These are phyloP conservation scores for Leptinotarsa defecta DNA, from an alignment of 1,140 invertebrate species.

Conservation along the genomic window DNA sequence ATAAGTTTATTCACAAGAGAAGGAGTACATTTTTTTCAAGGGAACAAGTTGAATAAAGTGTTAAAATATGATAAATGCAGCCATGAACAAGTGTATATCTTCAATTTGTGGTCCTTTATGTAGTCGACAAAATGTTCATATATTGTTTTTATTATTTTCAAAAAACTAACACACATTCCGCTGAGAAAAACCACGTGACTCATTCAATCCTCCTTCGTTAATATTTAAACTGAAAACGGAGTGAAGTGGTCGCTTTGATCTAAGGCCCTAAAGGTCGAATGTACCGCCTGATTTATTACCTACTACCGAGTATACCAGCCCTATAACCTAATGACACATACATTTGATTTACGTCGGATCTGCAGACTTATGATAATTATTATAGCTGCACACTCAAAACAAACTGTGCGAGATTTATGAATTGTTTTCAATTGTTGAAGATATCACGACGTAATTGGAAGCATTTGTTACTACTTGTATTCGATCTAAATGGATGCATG, in stretches of 20 bases:
- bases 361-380: conserved; percentile 36
- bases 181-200: too few relatives aligned
- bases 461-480: too few relatives aligned
- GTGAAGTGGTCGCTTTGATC: conserved; percentile 38
- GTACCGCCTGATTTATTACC: conserved; percentile 46
- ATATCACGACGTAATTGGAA: background rate
- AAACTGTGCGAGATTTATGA: conserved; percentile 28
- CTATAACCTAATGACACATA: conserved; percentile 41
- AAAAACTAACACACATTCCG: too few relatives aligned
- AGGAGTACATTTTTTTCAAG: too few relatives aligned
- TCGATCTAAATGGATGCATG: too few relatives aligned
- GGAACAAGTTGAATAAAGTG: too few relatives aligned
- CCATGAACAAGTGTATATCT: too few relatives aligned
- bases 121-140: too few relatives aligned
- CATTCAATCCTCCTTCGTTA: conserved; percentile 29
- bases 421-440: conserved; percentile 8
- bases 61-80: too few relatives aligned
- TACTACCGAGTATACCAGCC: conserved; percentile 36
- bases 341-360: conserved; percentile 46
- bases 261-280: conserved; percentile 41
- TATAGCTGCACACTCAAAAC: conserved; percentile 29
- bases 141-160: too few relatives aligned
- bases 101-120: too few relatives aligned
- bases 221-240: conserved; percentile 41
- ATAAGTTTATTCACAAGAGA: too few relatives aligned